Evolutionary conservation across 1,140 invertebrate genomes (phyloP).

Genomic region (Euwallacea similis): DNA sequence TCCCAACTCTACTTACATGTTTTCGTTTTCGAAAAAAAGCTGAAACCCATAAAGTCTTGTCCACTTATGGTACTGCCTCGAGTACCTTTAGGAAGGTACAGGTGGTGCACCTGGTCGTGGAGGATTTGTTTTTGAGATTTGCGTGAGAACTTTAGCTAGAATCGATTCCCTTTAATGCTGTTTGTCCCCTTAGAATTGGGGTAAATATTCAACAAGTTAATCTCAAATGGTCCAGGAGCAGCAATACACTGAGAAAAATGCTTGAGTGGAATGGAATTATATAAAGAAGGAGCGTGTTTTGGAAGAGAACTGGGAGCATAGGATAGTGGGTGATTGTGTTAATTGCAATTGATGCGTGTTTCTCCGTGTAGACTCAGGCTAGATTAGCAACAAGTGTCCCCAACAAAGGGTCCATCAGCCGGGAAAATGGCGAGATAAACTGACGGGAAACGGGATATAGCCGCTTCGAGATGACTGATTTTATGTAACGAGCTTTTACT

Average conservation of each 20-base stretch:
- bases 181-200: too few relatives aligned
- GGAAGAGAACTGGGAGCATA: too few relatives aligned
- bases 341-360: neutral
- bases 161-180: too few relatives aligned
- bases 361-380: constrained; percentile 6
- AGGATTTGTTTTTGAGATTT: neutral
- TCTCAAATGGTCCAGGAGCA: too few relatives aligned
- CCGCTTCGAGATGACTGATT: constrained; percentile 10
- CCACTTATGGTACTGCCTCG: neutral
- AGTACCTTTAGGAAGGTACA: neutral
- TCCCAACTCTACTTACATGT: constrained; percentile 25
- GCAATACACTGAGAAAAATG: too few relatives aligned
- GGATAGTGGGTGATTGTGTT: too few relatives aligned
- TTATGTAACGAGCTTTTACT: constrained; percentile 12
- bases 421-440: constrained; percentile 14
- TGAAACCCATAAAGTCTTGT: too few relatives aligned
- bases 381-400: constrained; percentile 14
- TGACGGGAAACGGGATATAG: constrained; percentile 19
- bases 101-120: neutral
- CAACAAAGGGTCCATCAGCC: constrained; percentile 17
- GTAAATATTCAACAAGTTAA: too few relatives aligned
- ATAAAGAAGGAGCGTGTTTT: too few relatives aligned
- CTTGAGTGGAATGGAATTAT: too few relatives aligned
- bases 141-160: neutral
- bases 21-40: constrained; percentile 5